These are phyloP conservation scores for Cyanoramphus novaezelandiae DNA, from an alignment of 2,113 vertebrate genomes.

Conservation along the genomic window DNA sequence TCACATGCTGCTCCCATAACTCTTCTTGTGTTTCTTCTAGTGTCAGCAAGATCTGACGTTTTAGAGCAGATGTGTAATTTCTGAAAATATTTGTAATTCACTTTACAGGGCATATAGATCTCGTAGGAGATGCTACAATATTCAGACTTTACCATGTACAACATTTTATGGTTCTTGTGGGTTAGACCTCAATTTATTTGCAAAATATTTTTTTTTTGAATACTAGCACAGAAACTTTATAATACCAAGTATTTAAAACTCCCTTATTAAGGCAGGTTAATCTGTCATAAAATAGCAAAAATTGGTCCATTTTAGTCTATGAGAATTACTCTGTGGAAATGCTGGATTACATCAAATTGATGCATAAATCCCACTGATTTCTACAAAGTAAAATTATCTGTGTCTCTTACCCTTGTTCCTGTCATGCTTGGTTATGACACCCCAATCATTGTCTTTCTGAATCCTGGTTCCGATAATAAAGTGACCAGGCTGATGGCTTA, in stretches of 20 bases:
- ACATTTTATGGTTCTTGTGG: neutral
- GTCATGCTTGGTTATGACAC: neutral
- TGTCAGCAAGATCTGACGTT: conserved; percentile 20
- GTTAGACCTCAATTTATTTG: neutral
- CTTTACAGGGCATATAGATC: neutral
- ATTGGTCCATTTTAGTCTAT: neutral
- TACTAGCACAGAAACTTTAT: neutral
- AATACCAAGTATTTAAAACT: neutral
- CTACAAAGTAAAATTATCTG: neutral
- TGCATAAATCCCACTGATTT: neutral
- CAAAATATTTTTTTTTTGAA: neutral
- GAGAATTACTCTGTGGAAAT: neutral
- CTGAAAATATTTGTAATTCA: conserved; percentile 33
- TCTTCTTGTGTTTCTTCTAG: neutral
- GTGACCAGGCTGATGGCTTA: neutral
- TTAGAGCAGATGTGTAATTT: conserved; percentile 34
- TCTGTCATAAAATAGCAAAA: neutral
- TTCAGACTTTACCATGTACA: neutral
- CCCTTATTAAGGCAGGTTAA: neutral
- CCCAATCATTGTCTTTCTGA: neutral
- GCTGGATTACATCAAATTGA: neutral
- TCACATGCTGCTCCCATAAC: neutral
- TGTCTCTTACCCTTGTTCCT: neutral
- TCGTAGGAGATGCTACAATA: neutral
- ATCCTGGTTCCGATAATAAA: neutral